These are phyloP conservation scores for Aphodius sticticus DNA, from an alignment of 2,888 invertebrate species.

Conservation along the genomic window DNA sequence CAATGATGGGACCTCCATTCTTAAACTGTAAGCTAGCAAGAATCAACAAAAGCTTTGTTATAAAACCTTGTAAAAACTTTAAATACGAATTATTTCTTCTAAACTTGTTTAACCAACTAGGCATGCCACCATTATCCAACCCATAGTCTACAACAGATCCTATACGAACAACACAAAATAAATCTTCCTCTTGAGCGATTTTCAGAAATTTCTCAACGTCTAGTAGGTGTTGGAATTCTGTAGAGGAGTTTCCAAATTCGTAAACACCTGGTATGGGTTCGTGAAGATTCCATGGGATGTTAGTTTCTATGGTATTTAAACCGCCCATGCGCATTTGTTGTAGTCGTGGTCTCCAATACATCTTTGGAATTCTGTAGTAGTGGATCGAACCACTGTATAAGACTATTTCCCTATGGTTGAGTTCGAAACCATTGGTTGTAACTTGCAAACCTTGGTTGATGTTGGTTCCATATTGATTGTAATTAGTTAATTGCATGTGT, in stretches of 20 bases:
- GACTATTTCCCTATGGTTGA: conserved; percentile 58
- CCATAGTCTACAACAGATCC: conserved; percentile 94
- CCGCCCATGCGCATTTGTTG: conserved; percentile 82
- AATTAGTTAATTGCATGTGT: conserved; percentile 39
- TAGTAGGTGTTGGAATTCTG: conserved; percentile 70
- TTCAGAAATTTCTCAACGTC: conserved; percentile 71
- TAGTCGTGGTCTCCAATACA: conserved; percentile 82
- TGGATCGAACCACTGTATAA: conserved; percentile 72
- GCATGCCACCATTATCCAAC: conserved; percentile 68
- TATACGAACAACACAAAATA: conserved; percentile 81
- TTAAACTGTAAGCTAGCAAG: conserved; percentile 65
- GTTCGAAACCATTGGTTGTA: conserved; percentile 53
- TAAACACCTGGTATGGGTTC: conserved; percentile 77
- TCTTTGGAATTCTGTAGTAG: conserved; percentile 83
- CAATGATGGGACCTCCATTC: conserved; percentile 86
- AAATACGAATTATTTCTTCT: conserved; percentile 56
- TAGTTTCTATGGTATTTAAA: conserved; percentile 83
- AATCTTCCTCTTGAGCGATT: conserved; percentile 76
- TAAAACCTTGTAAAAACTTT: conserved; percentile 59
- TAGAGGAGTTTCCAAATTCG: conserved; percentile 69
- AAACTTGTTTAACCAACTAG: conserved; percentile 63
- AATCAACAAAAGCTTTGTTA: conserved; percentile 61
- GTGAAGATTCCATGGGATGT: conserved; percentile 91
- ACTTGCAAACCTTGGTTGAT: conserved; percentile 51
- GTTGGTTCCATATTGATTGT: conserved; percentile 60